phyloP scores from a whole-genome alignment of 2,797 vertebrate species.

The Lateolabrax maculatus region DNA sequence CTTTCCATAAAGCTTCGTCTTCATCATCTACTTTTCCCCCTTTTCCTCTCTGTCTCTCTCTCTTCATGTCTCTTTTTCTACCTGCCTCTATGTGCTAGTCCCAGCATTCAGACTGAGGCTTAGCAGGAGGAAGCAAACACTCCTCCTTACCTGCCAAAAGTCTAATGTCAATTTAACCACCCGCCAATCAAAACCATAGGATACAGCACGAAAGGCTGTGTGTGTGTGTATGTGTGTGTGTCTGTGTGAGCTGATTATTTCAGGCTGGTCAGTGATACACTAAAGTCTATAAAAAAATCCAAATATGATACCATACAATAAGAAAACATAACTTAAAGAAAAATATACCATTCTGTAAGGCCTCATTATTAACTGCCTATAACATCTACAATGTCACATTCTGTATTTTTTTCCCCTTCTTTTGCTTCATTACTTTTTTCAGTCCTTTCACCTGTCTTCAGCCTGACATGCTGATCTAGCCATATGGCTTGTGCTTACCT shows the following conservation, averaged over 20 bases:
- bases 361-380: neutral
- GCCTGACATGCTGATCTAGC: slow-evolving; percentile 48
- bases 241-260: slow-evolving; percentile 24
- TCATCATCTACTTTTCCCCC: neutral
- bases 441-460: slow-evolving; percentile 23
- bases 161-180: slow-evolving; percentile 75
- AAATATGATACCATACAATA: neutral
- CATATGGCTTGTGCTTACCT: slow-evolving; percentile 69
- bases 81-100: slow-evolving; percentile 27
- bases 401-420: neutral
- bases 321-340: neutral
- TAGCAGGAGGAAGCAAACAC: slow-evolving; percentile 58
- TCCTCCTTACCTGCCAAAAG: slow-evolving; percentile 64
- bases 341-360: neutral
- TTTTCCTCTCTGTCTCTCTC: neutral
- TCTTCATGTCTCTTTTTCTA: neutral
- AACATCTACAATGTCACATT: neutral
- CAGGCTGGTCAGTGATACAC: slow-evolving; percentile 13
- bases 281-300: neutral
- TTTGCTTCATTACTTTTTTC: slow-evolving; percentile 26
- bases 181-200: slow-evolving; percentile 75
- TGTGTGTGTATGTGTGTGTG: slow-evolving; percentile 1
- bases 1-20: neutral
- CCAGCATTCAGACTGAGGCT: slow-evolving; percentile 41
- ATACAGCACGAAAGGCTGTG: slow-evolving; percentile 27